Percentiles rank a stretch among this genome's conserved stretches.
Evolutionary conservation across 2,113 vertebrate species (phyloP).

Genomic region (Chiloscyllium plagiosum): DNA sequence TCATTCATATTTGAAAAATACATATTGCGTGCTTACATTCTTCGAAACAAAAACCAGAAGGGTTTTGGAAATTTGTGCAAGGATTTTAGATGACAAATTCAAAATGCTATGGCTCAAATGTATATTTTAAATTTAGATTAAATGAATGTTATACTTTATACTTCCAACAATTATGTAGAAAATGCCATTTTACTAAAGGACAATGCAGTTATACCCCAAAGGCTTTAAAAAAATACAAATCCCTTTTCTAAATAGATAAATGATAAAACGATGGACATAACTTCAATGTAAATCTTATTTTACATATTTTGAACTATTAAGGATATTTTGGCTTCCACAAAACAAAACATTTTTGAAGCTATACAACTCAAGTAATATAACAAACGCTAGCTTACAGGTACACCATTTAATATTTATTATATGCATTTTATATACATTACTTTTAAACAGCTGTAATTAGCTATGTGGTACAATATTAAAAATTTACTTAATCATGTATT

Average conservation of each 20-base stretch:
- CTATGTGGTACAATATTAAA: slow-evolving; percentile 97
- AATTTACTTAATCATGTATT: slow-evolving; percentile 87
- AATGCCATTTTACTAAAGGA: neutral
- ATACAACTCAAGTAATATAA: slow-evolving; percentile 65
- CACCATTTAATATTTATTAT: slow-evolving; percentile 99
- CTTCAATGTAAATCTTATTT: slow-evolving; percentile 27
- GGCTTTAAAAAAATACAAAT: slow-evolving; percentile 14
- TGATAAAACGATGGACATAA: slow-evolving; percentile 31
- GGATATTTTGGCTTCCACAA: slow-evolving; percentile 30
- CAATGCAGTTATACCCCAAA: slow-evolving; percentile 18
- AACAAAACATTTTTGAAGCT: slow-evolving; percentile 51
- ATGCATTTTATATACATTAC: slow-evolving; percentile 99
- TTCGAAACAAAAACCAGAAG: neutral
- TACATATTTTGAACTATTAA: slow-evolving; percentile 21
- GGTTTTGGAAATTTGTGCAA: neutral
- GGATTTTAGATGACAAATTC: neutral
- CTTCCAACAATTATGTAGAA: slow-evolving; percentile 1
- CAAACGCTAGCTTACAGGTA: slow-evolving; percentile 80
- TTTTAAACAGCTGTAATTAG: slow-evolving; percentile 83
- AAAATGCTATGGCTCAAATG: neutral
- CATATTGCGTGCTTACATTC: neutral
- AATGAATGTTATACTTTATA: neutral
- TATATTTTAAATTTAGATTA: neutral
- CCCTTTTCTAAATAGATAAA: slow-evolving; percentile 34
- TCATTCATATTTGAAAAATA: neutral